phyloP scores from a whole-genome alignment of 2,113 vertebrate species.

The Andinoacara biseriatus region DNA sequence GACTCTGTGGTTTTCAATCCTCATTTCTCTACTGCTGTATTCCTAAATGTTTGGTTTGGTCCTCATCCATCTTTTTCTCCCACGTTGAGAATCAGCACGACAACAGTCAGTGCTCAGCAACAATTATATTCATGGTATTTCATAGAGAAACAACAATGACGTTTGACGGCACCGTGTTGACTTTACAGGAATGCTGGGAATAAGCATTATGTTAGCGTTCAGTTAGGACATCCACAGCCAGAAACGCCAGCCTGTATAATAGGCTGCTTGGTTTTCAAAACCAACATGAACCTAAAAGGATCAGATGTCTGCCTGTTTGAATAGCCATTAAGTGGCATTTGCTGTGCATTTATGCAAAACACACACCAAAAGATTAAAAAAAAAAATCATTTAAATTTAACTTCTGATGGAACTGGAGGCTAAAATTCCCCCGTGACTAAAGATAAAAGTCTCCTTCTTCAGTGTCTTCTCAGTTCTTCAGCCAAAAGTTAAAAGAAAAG shows the following conservation, averaged over 20 bases:
- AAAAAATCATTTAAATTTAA: slow-evolving; percentile 42
- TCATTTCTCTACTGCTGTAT: background rate
- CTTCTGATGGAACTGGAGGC: slow-evolving; percentile 30
- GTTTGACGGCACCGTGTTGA: slow-evolving; percentile 60
- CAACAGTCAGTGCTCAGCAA: slow-evolving; percentile 41
- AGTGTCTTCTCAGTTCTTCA: slow-evolving; percentile 52
- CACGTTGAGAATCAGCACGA: slow-evolving; percentile 26
- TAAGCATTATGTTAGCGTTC: slow-evolving; percentile 50
- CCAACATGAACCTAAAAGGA: slow-evolving; percentile 46
- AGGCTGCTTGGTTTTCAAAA: slow-evolving; percentile 31
- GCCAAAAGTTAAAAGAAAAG: slow-evolving; percentile 47
- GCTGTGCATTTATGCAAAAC: slow-evolving; percentile 29
- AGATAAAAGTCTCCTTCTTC: slow-evolving; percentile 51
- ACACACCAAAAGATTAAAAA: slow-evolving; percentile 26
- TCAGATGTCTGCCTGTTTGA: slow-evolving; percentile 50
- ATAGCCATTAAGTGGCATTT: slow-evolving; percentile 29
- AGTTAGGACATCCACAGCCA: slow-evolving; percentile 39
- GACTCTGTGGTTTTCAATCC: slow-evolving; percentile 42
- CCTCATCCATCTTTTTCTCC: slow-evolving; percentile 28
- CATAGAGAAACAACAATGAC: slow-evolving; percentile 32
- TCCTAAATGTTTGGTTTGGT: slow-evolving; percentile 49
- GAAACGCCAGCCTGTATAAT: slow-evolving; percentile 23
- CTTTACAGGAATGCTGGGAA: slow-evolving; percentile 51
- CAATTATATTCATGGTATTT: slow-evolving; percentile 50
- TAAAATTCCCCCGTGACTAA: slow-evolving; percentile 29